A percentile compares a stretch with the other conserved stretches of the same genome.
Evolutionary conservation across 2,113 vertebrate species (phyloP).

Genomic region (Indicator maculatus): DNA sequence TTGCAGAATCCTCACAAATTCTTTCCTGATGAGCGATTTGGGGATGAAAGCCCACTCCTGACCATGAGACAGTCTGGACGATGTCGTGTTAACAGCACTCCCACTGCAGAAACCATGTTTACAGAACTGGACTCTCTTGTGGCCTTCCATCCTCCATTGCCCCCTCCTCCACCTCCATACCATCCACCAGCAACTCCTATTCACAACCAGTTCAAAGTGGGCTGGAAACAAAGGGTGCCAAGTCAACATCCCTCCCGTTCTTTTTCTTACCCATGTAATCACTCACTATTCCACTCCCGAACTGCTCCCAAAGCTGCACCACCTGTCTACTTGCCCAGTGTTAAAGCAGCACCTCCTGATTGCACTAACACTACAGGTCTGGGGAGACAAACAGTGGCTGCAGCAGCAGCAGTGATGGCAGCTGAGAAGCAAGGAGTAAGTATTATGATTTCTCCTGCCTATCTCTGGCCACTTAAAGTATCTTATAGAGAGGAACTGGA

Average conservation of each 20-base stretch:
- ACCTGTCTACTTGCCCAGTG: constrained; percentile 82
- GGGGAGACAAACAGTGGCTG: constrained; percentile 77
- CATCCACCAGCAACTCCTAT: constrained; percentile 89
- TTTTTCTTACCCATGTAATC: constrained; percentile 96
- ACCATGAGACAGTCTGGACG: constrained; percentile 89
- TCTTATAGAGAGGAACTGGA: neutral
- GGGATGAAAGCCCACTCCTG: constrained; percentile 95
- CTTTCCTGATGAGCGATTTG: constrained; percentile 96
- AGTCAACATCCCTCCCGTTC: constrained; percentile 92
- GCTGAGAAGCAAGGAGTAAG: constrained; percentile 91
- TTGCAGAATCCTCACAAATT: constrained; percentile 97
- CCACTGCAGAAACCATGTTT: constrained; percentile 93
- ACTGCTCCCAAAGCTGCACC: constrained; percentile 81
- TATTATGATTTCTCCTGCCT: neutral
- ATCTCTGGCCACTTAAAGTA: rapidly evolving
- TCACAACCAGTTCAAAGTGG: constrained; percentile 89
- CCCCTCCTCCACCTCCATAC: constrained; percentile 94
- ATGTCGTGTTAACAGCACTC: constrained; percentile 93
- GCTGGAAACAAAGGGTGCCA: constrained; percentile 92
- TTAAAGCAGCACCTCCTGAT: constrained; percentile 88
- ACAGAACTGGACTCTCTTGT: constrained; percentile 93
- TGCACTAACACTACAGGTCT: constrained; percentile 85
- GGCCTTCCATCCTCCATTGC: constrained; percentile 92
- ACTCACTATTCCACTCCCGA: constrained; percentile 87
- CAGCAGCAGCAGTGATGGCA: constrained; percentile 61